Evolutionary conservation across 2,888 invertebrate genomes (phyloP), one percentile per base, ranked within the genome.

Genomic region (Cryptocephalus primarius): DNA sequence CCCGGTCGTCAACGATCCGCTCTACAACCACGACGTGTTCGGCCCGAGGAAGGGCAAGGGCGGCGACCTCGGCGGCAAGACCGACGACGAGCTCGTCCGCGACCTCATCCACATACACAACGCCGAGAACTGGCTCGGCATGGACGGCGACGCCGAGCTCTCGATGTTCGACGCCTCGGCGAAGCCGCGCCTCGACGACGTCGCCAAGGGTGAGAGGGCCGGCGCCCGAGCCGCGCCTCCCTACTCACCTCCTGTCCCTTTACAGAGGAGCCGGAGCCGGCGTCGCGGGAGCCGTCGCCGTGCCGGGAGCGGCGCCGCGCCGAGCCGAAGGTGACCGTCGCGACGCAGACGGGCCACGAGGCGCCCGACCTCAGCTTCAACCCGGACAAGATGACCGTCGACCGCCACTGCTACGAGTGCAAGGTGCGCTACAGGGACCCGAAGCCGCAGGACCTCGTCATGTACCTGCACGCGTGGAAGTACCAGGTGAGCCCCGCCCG

Each of bases 391-490:
- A 79, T 88, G 72, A 80, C 84, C 9, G 72, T 84, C 9, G 92
- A 94, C 67, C 83, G 84, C 36, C 85, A 91, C 67, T 96, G 95
- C 73, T 87, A 88, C 68, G 91, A 93, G 71, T 96, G 95, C 72
- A 89, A 89, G 71, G 87, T 90, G 48, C 79, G 88, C 50, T 94
- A 90, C 73, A 76, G 88, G 54, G 95, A 96, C 70, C 95, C 96
- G 0, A 82, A 87, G 53, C 89, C 91, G 0, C 81, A 87, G 56
- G 92, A 95, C 70, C 79, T 96, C 49, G 85, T 94, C 57, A 92
- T 96, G 90, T 96, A 91, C 71, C 79, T 96, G 40, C 96, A 96
- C 71, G 95, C 95, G 32, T 89, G 89, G 88, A 88, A 88, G 63
- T 91, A 91, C 69, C 83, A 83, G 79, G 87, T 87, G 66, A 66